Evolutionary conservation across 2,797 vertebrate genomes (phyloP).

Genomic region (Picus viridis): DNA sequence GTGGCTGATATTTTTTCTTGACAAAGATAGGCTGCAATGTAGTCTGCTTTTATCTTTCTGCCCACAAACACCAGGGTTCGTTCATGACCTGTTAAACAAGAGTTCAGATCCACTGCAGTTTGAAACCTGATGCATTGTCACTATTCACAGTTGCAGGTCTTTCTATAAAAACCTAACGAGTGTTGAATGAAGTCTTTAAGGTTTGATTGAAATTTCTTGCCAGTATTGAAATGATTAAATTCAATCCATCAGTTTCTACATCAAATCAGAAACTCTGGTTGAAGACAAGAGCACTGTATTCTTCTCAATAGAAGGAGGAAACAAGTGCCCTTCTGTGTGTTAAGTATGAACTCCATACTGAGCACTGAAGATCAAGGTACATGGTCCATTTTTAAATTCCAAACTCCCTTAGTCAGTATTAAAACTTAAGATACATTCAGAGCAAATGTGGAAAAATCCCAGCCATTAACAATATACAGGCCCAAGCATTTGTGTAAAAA

Average conservation of each 20-base stretch:
- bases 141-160: not conserved
- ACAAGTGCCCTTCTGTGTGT: rapidly evolving
- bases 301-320: not conserved
- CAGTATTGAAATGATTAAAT: not conserved
- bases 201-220: not conserved
- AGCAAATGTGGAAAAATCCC: not conserved
- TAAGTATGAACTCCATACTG: rapidly evolving
- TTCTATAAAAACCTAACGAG: not conserved
- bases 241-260: not conserved
- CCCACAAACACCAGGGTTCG: constrained; percentile 96
- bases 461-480: not conserved
- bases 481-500: rapidly evolving
- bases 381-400: not conserved
- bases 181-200: not conserved
- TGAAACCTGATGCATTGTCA: not conserved
- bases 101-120: not conserved
- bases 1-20: constrained; percentile 91
- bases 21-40: constrained; percentile 90
- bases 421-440: not conserved
- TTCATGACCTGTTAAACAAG: constrained; percentile 78
- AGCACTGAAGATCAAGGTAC: not conserved
- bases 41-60: constrained; percentile 93
- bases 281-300: not conserved
- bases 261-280: not conserved
- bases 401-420: not conserved